Evolutionary conservation across 2,888 invertebrate genomes (phyloP), one percentile per base, ranked within the genome.

Genomic region (Malthinus seriepunctatus): DNA sequence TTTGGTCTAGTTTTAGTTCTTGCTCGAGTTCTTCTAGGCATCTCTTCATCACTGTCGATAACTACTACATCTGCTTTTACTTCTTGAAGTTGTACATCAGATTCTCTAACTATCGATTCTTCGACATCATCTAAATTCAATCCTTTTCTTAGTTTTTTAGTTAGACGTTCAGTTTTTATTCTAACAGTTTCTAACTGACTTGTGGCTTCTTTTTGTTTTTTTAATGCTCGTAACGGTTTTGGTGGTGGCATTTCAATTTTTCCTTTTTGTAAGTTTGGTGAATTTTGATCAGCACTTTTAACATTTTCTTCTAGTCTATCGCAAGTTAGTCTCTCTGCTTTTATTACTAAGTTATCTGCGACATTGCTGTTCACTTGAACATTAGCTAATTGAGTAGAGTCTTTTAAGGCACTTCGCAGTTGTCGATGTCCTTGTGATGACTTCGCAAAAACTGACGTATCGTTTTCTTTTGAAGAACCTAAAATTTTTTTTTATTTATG

Each of bases 71-170:
- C 63, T 7, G 64, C 62, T 11, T 69, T 58, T 7, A 63, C 52
- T 37, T 68, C 64, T 62, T 70, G 66, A 37, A 75, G 44, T 11
- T 72, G 58, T 3, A 74, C 66, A 60, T 73, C 74, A 0, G 74
- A 74, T 46, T 66, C 64, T 8, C 65, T 39, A 1, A 23, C 15
- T 7, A 42, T 9, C 6, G 14, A 23, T 6, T 4, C 1, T 15
- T 9, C 9, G 3, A 23, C 2, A 23, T 23, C 23, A 23, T 23
- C 23, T 5, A 23, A 23, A 23, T 23, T 2, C 23, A 23, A 23
- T 23, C 5, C 23, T 23, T 23, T 23, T 23, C 23, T 23, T 23
- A 23, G 5, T 23, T 23, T 23, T 23, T 23, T 23, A 6, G 14
- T 23, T n/a, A 42, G 14, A 5, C 14, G n/a, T 15, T 42, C 39